Evolutionary conservation across 2,797 vertebrate species (phyloP).

Genomic region (Parauchenoglanis ngamensis): DNA sequence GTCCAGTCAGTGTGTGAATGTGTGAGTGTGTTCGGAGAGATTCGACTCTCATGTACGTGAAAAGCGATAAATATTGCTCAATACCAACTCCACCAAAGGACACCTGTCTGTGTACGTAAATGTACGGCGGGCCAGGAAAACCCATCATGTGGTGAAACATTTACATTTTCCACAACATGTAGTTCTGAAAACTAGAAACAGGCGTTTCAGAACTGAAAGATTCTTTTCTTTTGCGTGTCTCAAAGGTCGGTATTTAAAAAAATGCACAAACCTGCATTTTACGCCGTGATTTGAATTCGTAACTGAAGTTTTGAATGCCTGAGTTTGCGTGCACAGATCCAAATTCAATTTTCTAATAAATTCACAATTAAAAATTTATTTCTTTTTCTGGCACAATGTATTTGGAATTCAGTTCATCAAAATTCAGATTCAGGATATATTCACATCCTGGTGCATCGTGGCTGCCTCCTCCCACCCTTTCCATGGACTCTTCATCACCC

Average conservation of each 20-base stretch:
- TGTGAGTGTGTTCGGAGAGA: not conserved
- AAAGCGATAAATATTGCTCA: not conserved
- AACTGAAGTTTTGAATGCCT: not conserved
- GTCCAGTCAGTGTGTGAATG: not conserved
- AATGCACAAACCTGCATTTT: not conserved
- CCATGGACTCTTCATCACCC: no score
- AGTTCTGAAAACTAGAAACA: not conserved
- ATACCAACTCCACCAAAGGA: not conserved
- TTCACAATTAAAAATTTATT: not conserved
- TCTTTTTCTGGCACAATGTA: not conserved
- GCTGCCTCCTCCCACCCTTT: no score
- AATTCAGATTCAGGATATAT: no score
- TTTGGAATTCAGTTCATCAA: not conserved
- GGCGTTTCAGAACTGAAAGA: not conserved
- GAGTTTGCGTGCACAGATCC: not conserved
- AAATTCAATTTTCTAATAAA: not conserved
- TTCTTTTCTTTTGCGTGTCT: not conserved
- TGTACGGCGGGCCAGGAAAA: not conserved
- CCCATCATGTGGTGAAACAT: not conserved
- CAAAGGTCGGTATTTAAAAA: not conserved
- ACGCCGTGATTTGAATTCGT: not conserved
- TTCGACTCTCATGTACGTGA: not conserved
- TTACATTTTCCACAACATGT: not conserved
- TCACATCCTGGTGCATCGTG: no score
- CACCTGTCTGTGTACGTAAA: not conserved